Evolutionary conservation across 2,113 vertebrate species (phyloP).

Genomic region (Colaptes auratus): DNA sequence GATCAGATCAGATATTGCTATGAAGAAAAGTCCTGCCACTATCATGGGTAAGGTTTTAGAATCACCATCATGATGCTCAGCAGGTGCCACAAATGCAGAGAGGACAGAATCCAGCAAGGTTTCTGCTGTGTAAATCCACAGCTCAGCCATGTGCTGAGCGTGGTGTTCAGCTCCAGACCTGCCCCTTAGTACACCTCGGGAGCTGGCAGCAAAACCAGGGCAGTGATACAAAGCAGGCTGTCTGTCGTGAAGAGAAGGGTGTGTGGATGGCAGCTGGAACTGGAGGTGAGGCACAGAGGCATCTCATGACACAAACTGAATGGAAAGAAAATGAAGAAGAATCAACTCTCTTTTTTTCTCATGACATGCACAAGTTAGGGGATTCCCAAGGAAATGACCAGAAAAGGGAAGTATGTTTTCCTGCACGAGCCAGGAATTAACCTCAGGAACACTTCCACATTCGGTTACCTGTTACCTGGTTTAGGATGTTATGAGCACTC

Average conservation of each 20-base stretch:
- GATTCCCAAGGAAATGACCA: not conserved
- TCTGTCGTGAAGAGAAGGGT: not conserved
- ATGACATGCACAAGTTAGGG: not conserved
- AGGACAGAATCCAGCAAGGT: not conserved
- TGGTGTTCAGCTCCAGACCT: not conserved
- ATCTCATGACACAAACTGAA: not conserved
- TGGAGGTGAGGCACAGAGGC: not conserved
- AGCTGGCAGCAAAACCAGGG: not conserved
- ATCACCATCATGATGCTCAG: not conserved
- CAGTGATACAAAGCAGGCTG: not conserved
- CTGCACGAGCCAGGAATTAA: not conserved
- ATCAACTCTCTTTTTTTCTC: not conserved
- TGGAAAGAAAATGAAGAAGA: not conserved
- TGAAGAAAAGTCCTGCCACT: not conserved
- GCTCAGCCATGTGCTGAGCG: not conserved
- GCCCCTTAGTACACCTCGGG: not conserved
- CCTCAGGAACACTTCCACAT: not conserved
- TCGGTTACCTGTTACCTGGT: not conserved
- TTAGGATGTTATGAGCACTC: not conserved
- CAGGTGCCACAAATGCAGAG: not conserved
- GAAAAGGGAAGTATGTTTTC: slow-evolving; percentile 7
- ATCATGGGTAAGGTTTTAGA: not conserved
- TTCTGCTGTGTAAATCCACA: not conserved
- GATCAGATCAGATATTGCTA: not conserved
- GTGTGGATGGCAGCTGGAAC: not conserved